Base-by-base conservation (phyloP, 2,888 invertebrate species). In the Lycia hirtaria region DNA sequence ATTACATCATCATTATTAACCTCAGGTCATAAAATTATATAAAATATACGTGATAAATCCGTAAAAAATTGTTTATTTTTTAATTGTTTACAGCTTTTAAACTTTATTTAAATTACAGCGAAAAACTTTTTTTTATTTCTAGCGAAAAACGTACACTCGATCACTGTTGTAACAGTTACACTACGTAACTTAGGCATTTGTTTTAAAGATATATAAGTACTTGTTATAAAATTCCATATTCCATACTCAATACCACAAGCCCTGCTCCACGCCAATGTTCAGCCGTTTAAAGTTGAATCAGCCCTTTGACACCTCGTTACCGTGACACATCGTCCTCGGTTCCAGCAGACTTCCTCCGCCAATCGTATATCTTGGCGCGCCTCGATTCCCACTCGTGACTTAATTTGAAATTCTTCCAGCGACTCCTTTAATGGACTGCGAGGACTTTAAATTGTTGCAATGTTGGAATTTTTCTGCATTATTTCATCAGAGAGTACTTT, bases 361-460 rank as follows among this genome's bases (percentile, higher is more conserved):
- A 52, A 35, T 50, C 56, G 53, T 57, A 57, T 54, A 51, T 54
- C 43, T 47, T 47, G 20, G 7, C n/a, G 22, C 19, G 26, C 38
- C 22, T 22, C 10, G 19, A 22, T 20, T 44, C 20, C 32, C 1
- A 26, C 17, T 22, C 12, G 9, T n/a, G n/a, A 44, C 20, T 53
- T 51, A 48, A 57, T 57, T 57, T 41, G 57, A 47, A 51, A 48
- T 52, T 57, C 57, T 52, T 56, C 43, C 15, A 6, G n/a, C 19
- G 33, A 24, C 38, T 33, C 20, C 38, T 45, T 49, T 12, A 9
- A 35, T 24, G 24, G 15, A 20, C 28, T 33, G 12, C 9, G 15
- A 56, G 24, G 4, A 37, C 5, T 17, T 43, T 35, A 43, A 41
- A 41, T 14, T 30, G 32, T 41, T 32, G 12, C 12, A 12, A 19